Evolutionary conservation across 92 coral and sea anemone genomes (phyloP), one percentile per base, ranked within the genome.

Genomic region (Muricea muricata): DNA sequence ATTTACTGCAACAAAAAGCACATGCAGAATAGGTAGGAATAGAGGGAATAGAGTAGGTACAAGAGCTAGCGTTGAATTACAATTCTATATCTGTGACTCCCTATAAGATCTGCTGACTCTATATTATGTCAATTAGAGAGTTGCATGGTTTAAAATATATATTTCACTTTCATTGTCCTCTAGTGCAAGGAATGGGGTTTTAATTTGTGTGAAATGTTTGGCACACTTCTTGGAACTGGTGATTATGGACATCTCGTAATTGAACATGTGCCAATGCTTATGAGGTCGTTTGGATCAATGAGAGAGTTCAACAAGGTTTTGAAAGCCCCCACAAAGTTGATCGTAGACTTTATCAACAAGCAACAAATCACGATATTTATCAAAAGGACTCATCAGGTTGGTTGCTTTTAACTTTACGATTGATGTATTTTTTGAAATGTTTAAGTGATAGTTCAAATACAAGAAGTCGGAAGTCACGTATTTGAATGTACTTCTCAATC

Each of bases 161-260:
- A n/a, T n/a, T n/a, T n/a, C n/a, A n/a, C n/a, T n/a, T n/a, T n/a
- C n/a, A n/a, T n/a, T n/a, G n/a, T n/a, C n/a, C n/a, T n/a, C n/a
- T 25, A 72, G 78, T 72, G 78, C 41, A 72, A 72, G 32, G 78
- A 72, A 39, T 72, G 78, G 78, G 78, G 78, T 3, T 42, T 72
- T 3, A 10, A 18, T 6, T 57, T 72, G 0, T 20, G 78, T 15
- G 78, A 72, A 33, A 72, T 33, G 13, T 72, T 72, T 72, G 54
- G 78, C n/a, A 10, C 47, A 20, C 78, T 72, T 2, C 78, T 72
- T 72, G 57, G 75, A 21, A 31, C 45, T 63, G 21, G 57, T 9
- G 78, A 72, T 34, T 42, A 72, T 34, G 78, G 78, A 18, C 78
- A 72, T 15, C 78, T 72, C 2, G 78, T 72, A 23, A 72, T 72